These are phyloP conservation scores for Adelosebastes latens DNA, from an alignment of 2,797 vertebrate species.

Conservation along the genomic window DNA sequence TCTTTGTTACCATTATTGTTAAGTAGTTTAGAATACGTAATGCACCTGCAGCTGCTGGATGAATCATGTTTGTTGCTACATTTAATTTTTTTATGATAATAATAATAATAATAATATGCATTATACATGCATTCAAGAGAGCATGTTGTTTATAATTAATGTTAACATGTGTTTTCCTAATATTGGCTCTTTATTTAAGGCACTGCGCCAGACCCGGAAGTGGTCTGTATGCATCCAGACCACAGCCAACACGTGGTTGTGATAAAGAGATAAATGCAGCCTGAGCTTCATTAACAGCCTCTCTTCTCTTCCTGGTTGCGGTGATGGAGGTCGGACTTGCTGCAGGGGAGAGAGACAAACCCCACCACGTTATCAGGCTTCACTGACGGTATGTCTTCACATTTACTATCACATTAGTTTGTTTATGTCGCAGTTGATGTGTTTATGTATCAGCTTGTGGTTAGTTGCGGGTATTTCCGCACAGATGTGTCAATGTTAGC, in stretches of 20 bases:
- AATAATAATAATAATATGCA: not conserved
- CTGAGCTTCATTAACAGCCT: not conserved
- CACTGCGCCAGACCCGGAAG: conserved; percentile 67
- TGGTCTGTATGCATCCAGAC: not conserved
- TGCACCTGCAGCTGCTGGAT: not conserved
- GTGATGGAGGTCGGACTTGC: rapidly evolving
- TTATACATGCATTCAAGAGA: not conserved
- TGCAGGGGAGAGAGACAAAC: rapidly evolving
- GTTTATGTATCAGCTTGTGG: not conserved
- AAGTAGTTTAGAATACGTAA: too few species aligned
- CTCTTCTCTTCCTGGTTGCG: conserved; percentile 45
- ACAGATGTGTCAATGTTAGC: not conserved
- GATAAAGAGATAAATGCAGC: conserved; percentile 66
- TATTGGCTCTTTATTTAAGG: too few species aligned
- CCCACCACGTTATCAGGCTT: rapidly evolving
- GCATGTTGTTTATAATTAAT: not conserved
- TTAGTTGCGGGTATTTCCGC: not conserved
- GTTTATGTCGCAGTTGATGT: not conserved
- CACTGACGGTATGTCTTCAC: not conserved
- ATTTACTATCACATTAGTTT: rapidly evolving
- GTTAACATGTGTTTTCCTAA: not conserved
- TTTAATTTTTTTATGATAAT: not conserved
- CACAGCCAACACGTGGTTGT: conserved; percentile 74
- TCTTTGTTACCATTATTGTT: too few species aligned
- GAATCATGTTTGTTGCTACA: not conserved